Base-by-base conservation (phyloP, 2,797 vertebrate species). In the Pempheris klunzingeri region DNA sequence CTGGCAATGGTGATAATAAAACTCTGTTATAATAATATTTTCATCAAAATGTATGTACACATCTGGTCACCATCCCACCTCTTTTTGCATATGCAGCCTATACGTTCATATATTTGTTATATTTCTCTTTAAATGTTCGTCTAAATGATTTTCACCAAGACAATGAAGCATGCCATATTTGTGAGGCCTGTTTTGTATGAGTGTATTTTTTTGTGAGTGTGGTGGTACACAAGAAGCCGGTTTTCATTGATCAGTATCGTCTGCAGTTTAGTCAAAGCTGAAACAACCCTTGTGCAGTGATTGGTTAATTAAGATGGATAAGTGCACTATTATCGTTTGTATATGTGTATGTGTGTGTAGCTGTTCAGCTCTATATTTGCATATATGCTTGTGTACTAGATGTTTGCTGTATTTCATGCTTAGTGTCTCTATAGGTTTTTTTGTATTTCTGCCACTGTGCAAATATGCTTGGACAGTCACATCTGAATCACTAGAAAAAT, bases 251-350 rank as follows among this genome's bases (percentile, higher is more conserved):
- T 63, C 64, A 39, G 24, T 50, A 18, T 50, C 6, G 5, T 61
- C 53, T 73, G 47, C 18, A 30, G 1, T 68, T 81, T 1, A 49
- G 18, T 41, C 22, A 30, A 60, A 39, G 49, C 49, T 57, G 36
- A 43, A 36, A n/a, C 1, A 1, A 60, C 44, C 17, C 11, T n/a
- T 30, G 49, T 55, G 34, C 46, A 60, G 52, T 47, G 1, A 55
- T 11, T 57, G n/a, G 15, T 53, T 70, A n/a, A 65, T 61, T 65
- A 30, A 18, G 17, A 39, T 26, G 26, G 30, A 74, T 71, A 62
- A 66, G 17, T 44, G 18, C 57, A 14, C n/a, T 15, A 62, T 53
- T 65, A 52, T 57, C 13, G 24, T 6, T 20, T 47, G 5, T 71
- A 5, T 28, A 46, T 28, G 28, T 57, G 18, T 44, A 53, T 60